Evolutionary conservation across 2,888 invertebrate species (phyloP).

Genomic region (Dynastes grantii): DNA sequence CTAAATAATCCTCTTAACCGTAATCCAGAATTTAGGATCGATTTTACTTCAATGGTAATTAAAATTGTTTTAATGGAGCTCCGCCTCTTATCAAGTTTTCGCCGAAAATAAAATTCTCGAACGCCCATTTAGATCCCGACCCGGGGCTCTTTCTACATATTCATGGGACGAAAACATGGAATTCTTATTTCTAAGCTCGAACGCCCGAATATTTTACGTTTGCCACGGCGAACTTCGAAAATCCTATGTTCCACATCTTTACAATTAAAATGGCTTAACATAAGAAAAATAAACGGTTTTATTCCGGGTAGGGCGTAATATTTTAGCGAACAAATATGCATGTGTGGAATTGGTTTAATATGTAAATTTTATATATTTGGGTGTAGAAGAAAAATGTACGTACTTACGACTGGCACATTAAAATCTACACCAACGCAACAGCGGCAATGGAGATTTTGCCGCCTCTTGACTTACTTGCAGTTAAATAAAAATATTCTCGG

Average conservation of each 20-base stretch:
- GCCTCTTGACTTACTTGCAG: too few species aligned
- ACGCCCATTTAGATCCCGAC: not conserved
- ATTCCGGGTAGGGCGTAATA: not conserved
- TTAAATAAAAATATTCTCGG: too few species aligned
- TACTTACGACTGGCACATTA: too few species aligned
- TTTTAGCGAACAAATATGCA: too few species aligned
- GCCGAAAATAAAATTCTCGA: constrained; percentile 12
- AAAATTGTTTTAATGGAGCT: constrained; percentile 14
- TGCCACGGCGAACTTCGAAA: constrained; percentile 1
- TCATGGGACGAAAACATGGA: constrained; percentile 25
- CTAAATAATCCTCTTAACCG: constrained; percentile 15
- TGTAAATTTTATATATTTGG: too few species aligned
- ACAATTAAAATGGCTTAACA: constrained; percentile 20
- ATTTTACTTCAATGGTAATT: constrained; percentile 16
- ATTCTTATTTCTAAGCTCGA: constrained; percentile 26
- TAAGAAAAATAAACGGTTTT: not conserved
- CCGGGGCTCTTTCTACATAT: constrained; percentile 24
- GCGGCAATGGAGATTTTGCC: too few species aligned
- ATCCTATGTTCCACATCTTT: not conserved
- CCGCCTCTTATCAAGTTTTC: not conserved
- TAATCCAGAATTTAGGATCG: constrained; percentile 7
- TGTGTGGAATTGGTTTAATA: too few species aligned
- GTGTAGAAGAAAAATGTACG: too few species aligned
- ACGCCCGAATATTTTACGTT: not conserved
- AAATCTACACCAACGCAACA: too few species aligned